Base-by-base conservation (phyloP, 2,113 vertebrate species). In the Noctilio leporinus region DNA sequence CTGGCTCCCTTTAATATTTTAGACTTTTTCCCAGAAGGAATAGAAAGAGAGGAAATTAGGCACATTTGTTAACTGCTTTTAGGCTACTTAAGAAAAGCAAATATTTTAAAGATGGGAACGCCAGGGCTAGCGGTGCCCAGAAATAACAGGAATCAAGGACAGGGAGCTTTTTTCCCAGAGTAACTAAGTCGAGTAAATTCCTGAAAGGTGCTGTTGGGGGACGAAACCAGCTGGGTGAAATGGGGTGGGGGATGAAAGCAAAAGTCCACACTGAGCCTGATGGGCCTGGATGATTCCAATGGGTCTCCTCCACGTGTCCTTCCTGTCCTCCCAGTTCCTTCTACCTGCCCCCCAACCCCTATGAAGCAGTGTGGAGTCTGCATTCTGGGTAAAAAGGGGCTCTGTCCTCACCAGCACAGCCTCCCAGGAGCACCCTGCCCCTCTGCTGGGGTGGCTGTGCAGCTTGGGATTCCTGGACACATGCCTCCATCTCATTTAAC, bases 1-100 rank as follows among this genome's bases (percentile, higher is more conserved):
- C 30, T 43, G 57, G 55, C 10, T 65, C 17, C 33, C 45, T 84
- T 76, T 57, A 12, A 65, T 53, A 67, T 26, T 38, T 84, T 49
- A 69, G 57, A 89, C 38, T 93, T 57, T 91, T 47, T 93, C 24
- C 47, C 49, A 81, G 55, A 73, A 80, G 92, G 33, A 75, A 26
- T 72, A 76, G 72, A 70, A 83, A 83, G 55, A 57, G 43, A 80
- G 75, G 28, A 77, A 45, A 33, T 24, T 35, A 67, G 65, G 22
- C 14, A 55, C n/a, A 59, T 82, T 35, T 70, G 17, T n/a, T 40
- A 73, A 62, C n/a, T 86, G 30, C n/a, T 53, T 26, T 78, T 35
- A 35, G 53, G 45, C 70, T 49, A 62, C 45, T 49, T 53, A 53
- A 93, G 69, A 64, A 93, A 82, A 92, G 35, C 73, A 92, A 49